phyloP scores from a whole-genome alignment of 1,140 invertebrate genomes.

The Cotesia typhae region DNA sequence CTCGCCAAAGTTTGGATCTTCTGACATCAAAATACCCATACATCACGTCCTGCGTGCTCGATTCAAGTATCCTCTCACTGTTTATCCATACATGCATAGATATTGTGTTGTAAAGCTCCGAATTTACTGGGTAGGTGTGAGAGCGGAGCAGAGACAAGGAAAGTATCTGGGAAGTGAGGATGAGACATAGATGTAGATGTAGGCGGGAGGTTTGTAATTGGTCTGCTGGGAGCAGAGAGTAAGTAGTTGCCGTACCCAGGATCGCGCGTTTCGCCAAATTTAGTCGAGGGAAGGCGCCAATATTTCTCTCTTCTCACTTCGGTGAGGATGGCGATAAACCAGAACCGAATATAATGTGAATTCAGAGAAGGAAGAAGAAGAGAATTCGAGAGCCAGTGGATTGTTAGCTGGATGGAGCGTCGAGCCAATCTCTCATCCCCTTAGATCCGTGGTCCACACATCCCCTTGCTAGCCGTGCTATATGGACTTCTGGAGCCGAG shows the following conservation, averaged over 20 bases:
- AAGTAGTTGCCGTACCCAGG: neutral
- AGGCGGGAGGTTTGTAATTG: constrained; percentile 42
- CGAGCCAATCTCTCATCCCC: constrained; percentile 6
- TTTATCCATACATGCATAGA: neutral
- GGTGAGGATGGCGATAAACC: constrained; percentile 1
- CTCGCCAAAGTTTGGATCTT: too few relatives aligned
- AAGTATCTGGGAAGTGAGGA: neutral
- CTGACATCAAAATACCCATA: too few relatives aligned
- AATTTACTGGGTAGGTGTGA: too few relatives aligned
- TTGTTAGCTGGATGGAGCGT: neutral
- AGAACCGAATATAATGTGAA: neutral
- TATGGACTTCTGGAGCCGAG: neutral
- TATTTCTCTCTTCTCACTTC: constrained; percentile 14
- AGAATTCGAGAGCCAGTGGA: neutral
- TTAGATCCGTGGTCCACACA: neutral
- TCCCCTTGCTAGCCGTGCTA: neutral
- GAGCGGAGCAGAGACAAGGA: neutral
- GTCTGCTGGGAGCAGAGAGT: constrained; percentile 39
- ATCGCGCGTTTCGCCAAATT: constrained; percentile 35
- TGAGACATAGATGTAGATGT: neutral
- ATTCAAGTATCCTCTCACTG: neutral
- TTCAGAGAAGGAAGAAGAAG: neutral
- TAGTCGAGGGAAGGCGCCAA: constrained; percentile 1
- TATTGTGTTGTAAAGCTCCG: too few relatives aligned
- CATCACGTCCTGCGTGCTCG: too few relatives aligned